Evolutionary conservation across 2,113 vertebrate species (phyloP).

Genomic region (Cochlearius cochlearius): DNA sequence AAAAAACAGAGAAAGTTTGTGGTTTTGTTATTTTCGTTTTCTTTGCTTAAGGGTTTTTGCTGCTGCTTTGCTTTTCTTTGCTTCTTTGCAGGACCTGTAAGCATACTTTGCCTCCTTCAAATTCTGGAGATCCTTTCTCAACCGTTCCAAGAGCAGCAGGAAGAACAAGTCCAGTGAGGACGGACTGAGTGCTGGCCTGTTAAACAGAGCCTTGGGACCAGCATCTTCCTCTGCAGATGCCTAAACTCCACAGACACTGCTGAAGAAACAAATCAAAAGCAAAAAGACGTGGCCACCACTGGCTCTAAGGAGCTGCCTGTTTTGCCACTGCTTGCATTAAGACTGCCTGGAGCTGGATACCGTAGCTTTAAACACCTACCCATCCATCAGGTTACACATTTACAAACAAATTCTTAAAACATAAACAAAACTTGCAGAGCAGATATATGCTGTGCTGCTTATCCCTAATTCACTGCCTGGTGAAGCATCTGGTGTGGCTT

Average conservation of each 20-base stretch:
- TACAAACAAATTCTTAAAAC: background rate
- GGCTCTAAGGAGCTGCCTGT: background rate
- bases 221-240: background rate
- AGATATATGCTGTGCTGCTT: background rate
- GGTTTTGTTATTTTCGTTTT: no score
- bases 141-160: background rate
- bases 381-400: background rate
- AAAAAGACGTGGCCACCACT: background rate
- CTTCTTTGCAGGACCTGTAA: background rate
- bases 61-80: background rate
- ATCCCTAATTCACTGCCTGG: background rate
- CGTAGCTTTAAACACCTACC: background rate
- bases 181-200: background rate
- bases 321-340: background rate
- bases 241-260: background rate
- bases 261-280: slow-evolving; percentile 18
- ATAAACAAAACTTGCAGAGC: background rate
- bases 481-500: background rate
- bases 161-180: background rate
- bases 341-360: background rate
- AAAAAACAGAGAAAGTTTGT: background rate
- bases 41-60: no score
- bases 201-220: background rate
- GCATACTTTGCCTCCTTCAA: background rate
- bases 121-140: background rate